These are phyloP conservation scores for Parnassius glacialis DNA, from an alignment of 2,888 invertebrate species.

Conservation along the genomic window DNA sequence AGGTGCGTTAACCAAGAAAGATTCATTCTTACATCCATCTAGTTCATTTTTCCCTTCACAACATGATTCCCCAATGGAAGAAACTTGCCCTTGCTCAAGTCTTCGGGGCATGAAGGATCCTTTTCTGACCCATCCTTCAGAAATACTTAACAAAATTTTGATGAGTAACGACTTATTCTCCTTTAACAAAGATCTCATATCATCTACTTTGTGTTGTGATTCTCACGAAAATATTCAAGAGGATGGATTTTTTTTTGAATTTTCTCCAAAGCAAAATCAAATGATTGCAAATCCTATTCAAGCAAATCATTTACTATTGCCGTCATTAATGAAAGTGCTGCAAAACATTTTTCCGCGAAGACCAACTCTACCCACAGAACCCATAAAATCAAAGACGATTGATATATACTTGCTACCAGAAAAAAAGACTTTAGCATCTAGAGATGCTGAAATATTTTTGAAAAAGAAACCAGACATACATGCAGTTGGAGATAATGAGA, in stretches of 20 bases:
- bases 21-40: constrained; percentile 20
- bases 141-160: constrained; percentile 57
- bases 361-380: constrained; percentile 32
- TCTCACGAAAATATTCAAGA: constrained; percentile 62
- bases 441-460: background rate
- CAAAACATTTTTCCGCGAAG: constrained; percentile 43
- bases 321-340: constrained; percentile 42
- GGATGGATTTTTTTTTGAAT: constrained; percentile 54
- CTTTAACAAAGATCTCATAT: constrained; percentile 45
- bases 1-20: constrained; percentile 30
- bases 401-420: constrained; percentile 66
- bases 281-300: constrained; percentile 25
- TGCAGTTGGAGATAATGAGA: constrained; percentile 55
- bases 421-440: constrained; percentile 43
- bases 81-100: constrained; percentile 55
- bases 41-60: constrained; percentile 32
- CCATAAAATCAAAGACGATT: constrained; percentile 50
- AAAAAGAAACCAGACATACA: constrained; percentile 46
- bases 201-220: constrained; percentile 58
- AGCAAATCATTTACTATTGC: constrained; percentile 33
- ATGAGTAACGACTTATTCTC: constrained; percentile 55
- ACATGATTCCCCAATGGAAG: constrained; percentile 40
- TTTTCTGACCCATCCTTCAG: constrained; percentile 43
- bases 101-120: constrained; percentile 44
- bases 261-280: constrained; percentile 43